Percentiles rank a stretch among this genome's conserved stretches.
These are phyloP conservation scores for Oryzaephilus surinamensis DNA, from an alignment of 1,140 invertebrate genomes.

Conservation along the genomic window DNA sequence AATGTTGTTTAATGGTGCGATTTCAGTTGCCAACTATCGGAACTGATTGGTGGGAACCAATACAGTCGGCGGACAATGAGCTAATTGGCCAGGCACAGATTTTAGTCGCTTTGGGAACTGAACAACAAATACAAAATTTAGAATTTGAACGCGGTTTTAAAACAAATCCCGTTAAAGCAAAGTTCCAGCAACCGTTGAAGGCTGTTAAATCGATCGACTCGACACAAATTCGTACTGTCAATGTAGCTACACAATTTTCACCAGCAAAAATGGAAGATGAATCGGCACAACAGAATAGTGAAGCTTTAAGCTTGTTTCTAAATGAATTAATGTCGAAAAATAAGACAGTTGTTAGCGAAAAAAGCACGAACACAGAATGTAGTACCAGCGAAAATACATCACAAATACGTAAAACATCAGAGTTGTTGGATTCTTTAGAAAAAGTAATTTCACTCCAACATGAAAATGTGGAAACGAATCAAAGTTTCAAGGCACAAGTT, in stretches of 20 bases:
- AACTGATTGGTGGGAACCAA: slow-evolving; percentile 47
- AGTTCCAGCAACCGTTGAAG: slow-evolving; percentile 6
- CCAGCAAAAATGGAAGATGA: too few species aligned
- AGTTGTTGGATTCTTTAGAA: slow-evolving; percentile 38
- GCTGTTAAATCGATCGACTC: background rate
- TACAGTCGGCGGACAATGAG: slow-evolving; percentile 36
- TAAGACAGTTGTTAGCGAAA: slow-evolving; percentile 14
- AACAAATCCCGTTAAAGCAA: slow-evolving; percentile 25
- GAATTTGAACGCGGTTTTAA: slow-evolving; percentile 42
- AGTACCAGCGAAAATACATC: background rate
- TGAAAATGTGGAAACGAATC: background rate
- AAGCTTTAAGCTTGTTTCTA: slow-evolving; percentile 13
- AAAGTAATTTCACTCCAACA: slow-evolving; percentile 27
- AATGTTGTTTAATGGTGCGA: slow-evolving; percentile 2
- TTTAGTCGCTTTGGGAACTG: slow-evolving; percentile 47
- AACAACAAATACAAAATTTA: slow-evolving; percentile 45
- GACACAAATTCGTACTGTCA: too few species aligned
- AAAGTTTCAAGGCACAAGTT: slow-evolving; percentile 38
- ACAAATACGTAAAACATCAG: slow-evolving; percentile 19
- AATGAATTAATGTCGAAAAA: slow-evolving; percentile 15
- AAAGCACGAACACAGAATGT: slow-evolving; percentile 16
- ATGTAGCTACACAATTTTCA: slow-evolving; percentile 17
- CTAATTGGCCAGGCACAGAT: slow-evolving; percentile 43
- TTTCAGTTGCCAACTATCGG: slow-evolving; percentile 46
- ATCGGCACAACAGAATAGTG: slow-evolving; percentile 10